Evolutionary conservation across 2,888 invertebrate genomes (phyloP).

Genomic region (Fragum whitleyi): DNA sequence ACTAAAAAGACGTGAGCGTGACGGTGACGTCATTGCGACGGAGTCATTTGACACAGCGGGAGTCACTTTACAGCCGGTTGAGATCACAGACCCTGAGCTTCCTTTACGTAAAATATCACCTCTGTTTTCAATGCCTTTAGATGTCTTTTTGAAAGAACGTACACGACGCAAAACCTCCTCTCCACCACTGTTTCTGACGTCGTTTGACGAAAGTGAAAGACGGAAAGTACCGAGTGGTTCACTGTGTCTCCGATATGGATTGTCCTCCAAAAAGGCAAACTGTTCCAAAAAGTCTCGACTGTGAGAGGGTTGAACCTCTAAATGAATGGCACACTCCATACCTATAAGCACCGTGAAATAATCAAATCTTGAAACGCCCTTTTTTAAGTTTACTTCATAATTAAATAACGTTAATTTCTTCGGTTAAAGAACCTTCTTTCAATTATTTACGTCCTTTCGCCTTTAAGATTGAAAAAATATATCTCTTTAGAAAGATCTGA

Average conservation of each 20-base stretch:
- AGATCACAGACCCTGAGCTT: constrained; percentile 91
- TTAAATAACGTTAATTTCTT: neutral
- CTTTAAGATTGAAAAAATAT: too few relatives aligned
- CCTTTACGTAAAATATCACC: constrained; percentile 95
- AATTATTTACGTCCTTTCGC: neutral
- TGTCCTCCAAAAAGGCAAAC: constrained; percentile 1
- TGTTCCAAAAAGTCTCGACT: neutral
- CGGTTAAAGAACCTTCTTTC: neutral
- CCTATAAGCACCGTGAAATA: neutral
- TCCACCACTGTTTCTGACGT: constrained; percentile 41
- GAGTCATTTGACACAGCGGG: constrained; percentile 79
- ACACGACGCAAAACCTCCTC: constrained; percentile 87
- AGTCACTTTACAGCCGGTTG: constrained; percentile 86
- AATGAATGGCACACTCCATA: constrained; percentile 7
- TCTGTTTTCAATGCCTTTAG: constrained; percentile 91
- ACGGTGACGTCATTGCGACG: neutral
- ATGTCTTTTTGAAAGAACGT: constrained; percentile 96
- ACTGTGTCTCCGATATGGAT: constrained; percentile 50
- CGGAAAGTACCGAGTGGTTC: constrained; percentile 56
- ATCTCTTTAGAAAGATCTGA: too few relatives aligned
- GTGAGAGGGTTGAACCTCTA: constrained; percentile 2
- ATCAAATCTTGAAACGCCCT: neutral
- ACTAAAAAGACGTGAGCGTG: constrained; percentile 59
- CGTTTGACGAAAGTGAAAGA: constrained; percentile 59
- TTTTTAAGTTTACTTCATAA: neutral